A percentile compares a stretch with the other conserved stretches of the same genome.
phyloP scores from a whole-genome alignment of 2,797 vertebrate species.

The Sternarchorhynchus goeldii region DNA sequence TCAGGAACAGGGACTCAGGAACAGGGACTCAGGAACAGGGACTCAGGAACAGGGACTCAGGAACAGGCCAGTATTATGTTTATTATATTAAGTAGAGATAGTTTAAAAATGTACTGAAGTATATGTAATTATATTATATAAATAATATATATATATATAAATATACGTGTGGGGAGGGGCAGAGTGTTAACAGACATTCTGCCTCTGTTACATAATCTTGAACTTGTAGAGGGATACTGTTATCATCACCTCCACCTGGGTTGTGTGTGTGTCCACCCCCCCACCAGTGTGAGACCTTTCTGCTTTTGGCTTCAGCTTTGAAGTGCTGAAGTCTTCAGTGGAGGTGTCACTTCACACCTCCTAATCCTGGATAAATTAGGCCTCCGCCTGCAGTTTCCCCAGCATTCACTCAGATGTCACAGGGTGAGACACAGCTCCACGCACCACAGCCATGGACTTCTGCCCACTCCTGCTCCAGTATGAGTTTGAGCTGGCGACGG shows the following conservation, averaged over 20 bases:
- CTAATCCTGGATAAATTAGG: conserved; percentile 68
- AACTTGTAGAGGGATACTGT: conserved; percentile 14
- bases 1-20: too few relatives aligned
- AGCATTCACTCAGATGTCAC: conserved; percentile 32
- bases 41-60: too few relatives aligned
- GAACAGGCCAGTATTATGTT: too few relatives aligned
- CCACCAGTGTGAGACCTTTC: conserved; percentile 43
- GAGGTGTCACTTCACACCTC: conserved; percentile 82
- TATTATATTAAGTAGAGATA: too few relatives aligned
- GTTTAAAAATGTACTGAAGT: too few relatives aligned
- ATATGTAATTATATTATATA: too few relatives aligned
- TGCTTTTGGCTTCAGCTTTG: conserved; percentile 61
- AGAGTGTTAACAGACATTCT: not conserved
- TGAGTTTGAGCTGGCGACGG: conserved; percentile 36
- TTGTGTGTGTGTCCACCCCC: conserved; percentile 39
- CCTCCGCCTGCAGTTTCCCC: conserved; percentile 16
- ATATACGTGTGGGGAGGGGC: not conserved
- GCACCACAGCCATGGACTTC: conserved; percentile 52
- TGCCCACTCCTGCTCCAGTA: conserved; percentile 43
- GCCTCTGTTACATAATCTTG: not conserved
- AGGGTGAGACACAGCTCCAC: conserved; percentile 40
- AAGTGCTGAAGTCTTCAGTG: conserved; percentile 68
- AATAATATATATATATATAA: not conserved
- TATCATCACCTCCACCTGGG: conserved; percentile 48
- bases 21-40: too few relatives aligned